These are phyloP conservation scores for Leptinotarsa peninsularis DNA, from an alignment of 2,888 invertebrate species.

Conservation along the genomic window DNA sequence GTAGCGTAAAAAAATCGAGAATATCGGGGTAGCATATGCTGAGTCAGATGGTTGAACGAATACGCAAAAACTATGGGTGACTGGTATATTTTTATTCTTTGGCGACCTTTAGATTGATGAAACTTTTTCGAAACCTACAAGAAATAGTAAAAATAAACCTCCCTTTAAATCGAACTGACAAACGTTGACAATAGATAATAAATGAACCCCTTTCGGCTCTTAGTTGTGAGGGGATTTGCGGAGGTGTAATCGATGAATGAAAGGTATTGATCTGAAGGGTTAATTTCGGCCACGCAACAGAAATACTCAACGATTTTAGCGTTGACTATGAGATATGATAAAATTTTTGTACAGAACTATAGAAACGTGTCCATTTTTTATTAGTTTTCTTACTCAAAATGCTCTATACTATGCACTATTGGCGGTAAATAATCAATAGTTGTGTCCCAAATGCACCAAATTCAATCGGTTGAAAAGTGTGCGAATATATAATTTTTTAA, in stretches of 20 bases:
- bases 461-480: no score
- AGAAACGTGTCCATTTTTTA: no score
- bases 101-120: slow-evolving; percentile 60
- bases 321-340: neutral
- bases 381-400: no score
- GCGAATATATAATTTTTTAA: no score
- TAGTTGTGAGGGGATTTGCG: neutral
- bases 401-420: no score
- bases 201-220: slow-evolving; percentile 50
- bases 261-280: neutral
- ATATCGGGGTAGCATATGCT: slow-evolving; percentile 63
- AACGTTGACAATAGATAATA: slow-evolving; percentile 59
- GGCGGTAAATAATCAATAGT: no score
- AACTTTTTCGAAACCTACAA: slow-evolving; percentile 60
- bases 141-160: slow-evolving; percentile 63
- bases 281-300: neutral
- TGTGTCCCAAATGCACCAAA: no score
- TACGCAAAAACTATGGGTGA: slow-evolving; percentile 63
- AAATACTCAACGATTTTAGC: neutral
- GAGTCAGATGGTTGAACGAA: slow-evolving; percentile 58
- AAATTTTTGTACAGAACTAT: no score
- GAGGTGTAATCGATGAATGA: slow-evolving; percentile 5
- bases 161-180: slow-evolving; percentile 59
- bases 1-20: slow-evolving; percentile 57
- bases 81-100: slow-evolving; percentile 59